These are phyloP conservation scores for Ramazzottius varieornatus DNA, from an alignment of 2,888 invertebrate genomes.

Conservation along the genomic window DNA sequence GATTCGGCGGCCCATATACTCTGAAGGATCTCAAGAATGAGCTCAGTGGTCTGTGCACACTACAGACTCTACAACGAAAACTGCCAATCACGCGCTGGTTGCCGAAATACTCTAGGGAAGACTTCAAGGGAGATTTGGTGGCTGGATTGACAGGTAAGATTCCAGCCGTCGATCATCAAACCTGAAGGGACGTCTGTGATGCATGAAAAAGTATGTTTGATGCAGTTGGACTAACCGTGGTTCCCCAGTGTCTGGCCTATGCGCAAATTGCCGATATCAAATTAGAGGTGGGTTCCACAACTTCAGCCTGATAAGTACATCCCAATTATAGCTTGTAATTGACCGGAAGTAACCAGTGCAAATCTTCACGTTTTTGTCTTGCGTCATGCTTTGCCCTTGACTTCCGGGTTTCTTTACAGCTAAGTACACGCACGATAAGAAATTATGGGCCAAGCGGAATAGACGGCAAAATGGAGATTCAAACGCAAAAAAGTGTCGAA, in stretches of 20 bases:
- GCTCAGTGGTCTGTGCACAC: neutral
- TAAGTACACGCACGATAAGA: no score
- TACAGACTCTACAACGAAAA: neutral
- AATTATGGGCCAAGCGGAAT: no score
- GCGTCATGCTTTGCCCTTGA: no score
- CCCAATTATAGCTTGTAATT: neutral
- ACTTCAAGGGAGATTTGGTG: conserved; percentile 19
- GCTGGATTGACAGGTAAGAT: conserved; percentile 22
- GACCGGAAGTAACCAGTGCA: no score
- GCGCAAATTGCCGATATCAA: conserved; percentile 1
- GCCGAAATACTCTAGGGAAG: conserved; percentile 11
- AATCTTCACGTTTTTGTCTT: no score
- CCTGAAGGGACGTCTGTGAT: no score
- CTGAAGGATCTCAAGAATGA: neutral
- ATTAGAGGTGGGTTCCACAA: neutral
- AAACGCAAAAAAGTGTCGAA: no score
- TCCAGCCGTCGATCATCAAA: conserved; percentile 12
- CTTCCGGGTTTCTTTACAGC: no score
- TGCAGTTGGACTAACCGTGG: conserved; percentile 10
- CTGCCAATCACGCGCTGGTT: conserved; percentile 5
- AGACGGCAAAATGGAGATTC: no score
- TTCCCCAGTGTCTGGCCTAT: conserved; percentile 22
- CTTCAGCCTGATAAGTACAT: no score
- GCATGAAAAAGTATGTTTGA: no score
- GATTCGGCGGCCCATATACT: neutral